These are phyloP conservation scores for Hemicentrotus pulcherrimus DNA, from an alignment of 35 echinoderm and acorn worm species.

Conservation along the genomic window DNA sequence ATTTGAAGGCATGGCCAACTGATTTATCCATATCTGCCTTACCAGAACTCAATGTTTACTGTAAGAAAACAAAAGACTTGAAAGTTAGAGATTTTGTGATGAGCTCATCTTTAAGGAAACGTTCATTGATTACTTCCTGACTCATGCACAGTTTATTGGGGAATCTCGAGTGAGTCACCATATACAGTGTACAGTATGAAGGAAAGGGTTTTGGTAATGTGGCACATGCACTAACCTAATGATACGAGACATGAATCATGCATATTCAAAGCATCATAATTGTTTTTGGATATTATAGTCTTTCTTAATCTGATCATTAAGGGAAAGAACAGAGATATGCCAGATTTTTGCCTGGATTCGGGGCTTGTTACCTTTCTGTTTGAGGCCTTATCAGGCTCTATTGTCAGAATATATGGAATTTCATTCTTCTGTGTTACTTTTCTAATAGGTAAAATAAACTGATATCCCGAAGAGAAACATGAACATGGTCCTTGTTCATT, in stretches of 20 bases:
- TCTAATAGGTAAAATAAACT: too few species aligned
- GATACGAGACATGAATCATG: background rate
- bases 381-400: too few species aligned
- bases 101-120: background rate
- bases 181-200: background rate
- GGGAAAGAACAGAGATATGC: background rate
- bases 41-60: background rate
- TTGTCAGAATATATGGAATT: too few species aligned
- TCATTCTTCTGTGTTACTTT: too few species aligned
- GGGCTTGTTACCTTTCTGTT: too few species aligned
- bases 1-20: too few species aligned
- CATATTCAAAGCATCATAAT: background rate
- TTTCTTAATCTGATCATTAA: background rate
- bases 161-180: background rate
- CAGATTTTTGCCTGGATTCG: background rate
- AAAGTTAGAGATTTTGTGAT: background rate
- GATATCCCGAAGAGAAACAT: too few species aligned
- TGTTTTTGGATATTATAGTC: background rate
- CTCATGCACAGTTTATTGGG: background rate
- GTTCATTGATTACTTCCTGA: constrained; percentile 3
- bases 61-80: background rate
- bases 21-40: background rate
- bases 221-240: background rate
- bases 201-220: background rate
- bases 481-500: too few species aligned